Conservation (phyloP, 2,113 vertebrate genomes). For the Ochotona curzoniae region DNA sequence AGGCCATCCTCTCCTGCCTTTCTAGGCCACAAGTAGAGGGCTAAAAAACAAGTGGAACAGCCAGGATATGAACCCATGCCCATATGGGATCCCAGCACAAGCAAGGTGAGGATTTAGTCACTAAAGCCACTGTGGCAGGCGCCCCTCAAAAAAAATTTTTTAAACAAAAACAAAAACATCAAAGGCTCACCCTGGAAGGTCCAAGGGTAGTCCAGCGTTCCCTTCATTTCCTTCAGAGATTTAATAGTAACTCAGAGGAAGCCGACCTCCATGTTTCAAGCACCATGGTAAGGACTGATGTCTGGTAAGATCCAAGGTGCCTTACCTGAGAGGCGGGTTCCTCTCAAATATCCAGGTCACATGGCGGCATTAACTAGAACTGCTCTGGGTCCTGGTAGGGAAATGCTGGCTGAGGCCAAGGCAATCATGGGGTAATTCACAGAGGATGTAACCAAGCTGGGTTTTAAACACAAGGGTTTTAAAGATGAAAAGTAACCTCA, state of each 20-base stretch:
- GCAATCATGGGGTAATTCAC: neutral
- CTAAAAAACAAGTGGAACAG: too few species aligned
- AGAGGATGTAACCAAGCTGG: neutral
- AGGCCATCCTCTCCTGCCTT: too few species aligned
- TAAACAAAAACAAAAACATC: neutral
- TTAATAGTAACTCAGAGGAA: neutral
- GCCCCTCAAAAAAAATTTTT: too few species aligned
- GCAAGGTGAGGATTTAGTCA: too few species aligned
- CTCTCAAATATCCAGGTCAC: constrained; percentile 25
- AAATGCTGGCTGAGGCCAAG: constrained; percentile 49
- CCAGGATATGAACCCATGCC: too few species aligned
- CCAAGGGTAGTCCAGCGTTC: neutral
- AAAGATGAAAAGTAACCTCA: constrained; percentile 17
- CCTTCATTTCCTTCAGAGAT: neutral
- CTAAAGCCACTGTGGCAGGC: too few species aligned
- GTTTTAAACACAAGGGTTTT: neutral
- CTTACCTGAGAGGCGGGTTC: neutral
- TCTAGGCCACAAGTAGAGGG: too few species aligned
- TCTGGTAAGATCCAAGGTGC: constrained; percentile 6
- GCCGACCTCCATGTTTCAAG: neutral
- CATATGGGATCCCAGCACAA: too few species aligned
- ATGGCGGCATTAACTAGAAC: constrained; percentile 21
- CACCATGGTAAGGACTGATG: neutral
- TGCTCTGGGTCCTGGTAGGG: neutral
- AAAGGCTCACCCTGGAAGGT: constrained; percentile 17